Conservation (phyloP, 2,113 vertebrate genomes). For the Ictalurus furcatus region DNA sequence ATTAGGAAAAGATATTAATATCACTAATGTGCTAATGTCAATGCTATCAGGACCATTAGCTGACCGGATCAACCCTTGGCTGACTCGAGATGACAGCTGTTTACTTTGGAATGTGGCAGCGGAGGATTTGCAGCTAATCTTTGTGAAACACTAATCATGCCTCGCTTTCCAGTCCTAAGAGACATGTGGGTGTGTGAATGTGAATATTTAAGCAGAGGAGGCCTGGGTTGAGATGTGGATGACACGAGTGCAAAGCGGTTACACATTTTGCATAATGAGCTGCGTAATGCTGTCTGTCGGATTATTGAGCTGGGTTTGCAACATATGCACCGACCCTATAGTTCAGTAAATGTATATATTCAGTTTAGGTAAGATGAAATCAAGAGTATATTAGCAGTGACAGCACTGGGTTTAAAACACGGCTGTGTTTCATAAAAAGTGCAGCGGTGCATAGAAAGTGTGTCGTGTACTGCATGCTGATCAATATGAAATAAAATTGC, state of each 20-base stretch:
- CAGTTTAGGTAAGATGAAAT: constrained; percentile 25
- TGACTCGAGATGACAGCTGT: constrained; percentile 54
- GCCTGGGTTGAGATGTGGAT: not conserved
- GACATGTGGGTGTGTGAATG: constrained; percentile 13
- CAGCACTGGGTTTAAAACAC: not conserved
- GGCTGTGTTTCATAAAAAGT: not conserved
- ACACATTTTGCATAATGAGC: not conserved
- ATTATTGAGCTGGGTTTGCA: constrained; percentile 22
- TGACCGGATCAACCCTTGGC: constrained; percentile 19
- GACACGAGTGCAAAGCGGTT: constrained; percentile 4
- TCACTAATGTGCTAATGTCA: constrained; percentile 1
- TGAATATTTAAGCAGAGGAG: not conserved
- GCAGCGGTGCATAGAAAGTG: not conserved
- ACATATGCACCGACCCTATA: constrained; percentile 4
- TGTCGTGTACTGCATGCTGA: not conserved
- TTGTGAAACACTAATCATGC: constrained; percentile 38
- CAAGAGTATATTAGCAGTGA: not conserved
- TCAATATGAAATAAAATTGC: not conserved
- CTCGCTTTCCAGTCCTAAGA: not conserved
- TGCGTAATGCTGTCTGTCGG: not conserved
- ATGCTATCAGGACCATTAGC: constrained; percentile 28
- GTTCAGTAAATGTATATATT: constrained; percentile 9
- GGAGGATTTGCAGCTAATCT: constrained; percentile 57
- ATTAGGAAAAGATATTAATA: constrained; percentile 26
- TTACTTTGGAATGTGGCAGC: constrained; percentile 63